Base-by-base conservation (phyloP, 2,113 vertebrate genomes). In the Marcusenius ussheri region DNA sequence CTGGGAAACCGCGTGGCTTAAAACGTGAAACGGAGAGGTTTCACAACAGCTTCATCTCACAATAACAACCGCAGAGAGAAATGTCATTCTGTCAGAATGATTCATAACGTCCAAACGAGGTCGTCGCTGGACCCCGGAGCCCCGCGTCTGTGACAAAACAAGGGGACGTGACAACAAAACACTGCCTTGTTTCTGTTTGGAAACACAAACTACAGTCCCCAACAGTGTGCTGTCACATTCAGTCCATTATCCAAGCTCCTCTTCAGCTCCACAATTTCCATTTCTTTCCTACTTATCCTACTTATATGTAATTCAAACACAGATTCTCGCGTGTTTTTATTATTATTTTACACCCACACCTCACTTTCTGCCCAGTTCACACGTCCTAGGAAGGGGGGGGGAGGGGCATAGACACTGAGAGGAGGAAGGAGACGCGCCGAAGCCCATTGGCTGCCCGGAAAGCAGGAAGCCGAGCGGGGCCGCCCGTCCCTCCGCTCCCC, bases 391-490 rank as follows among this genome's bases (percentile, higher is more conserved):
- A 42, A 47, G 42, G 21, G 42, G 17, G 35, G 31, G 77, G 15
- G 80, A 39, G 39, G 77, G 39, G 19, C 6, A 45, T 2, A 45
- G 77, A 45, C 31, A 45, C 19, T 7, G 83, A 47, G 83, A 47
- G 45, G 39, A 47, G 83, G 39, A 47, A 84, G 19, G 74, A 45
- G 21, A 56, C 24, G 24, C 31, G 77, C 51, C 24, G 89, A 53
- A 49, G 77, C 49, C 58, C 45, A 87, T 58, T 89, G 89, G 83
- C 89, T 74, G 56, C 87, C 88, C 80, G 56, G 84, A 62, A 87
- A 62, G 87, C 53, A 88, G 87, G 87, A 88, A 88, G 87, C 35
- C 51, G 87, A n/a, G 53, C 53, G 88, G 88, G 62, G 51, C 89
- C 27, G 62, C 51, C 31, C 27, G 62, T 77, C 24, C 46, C 88